These are phyloP conservation scores for Andrena trimmerana DNA, from an alignment of 2,888 invertebrate species.

Conservation along the genomic window DNA sequence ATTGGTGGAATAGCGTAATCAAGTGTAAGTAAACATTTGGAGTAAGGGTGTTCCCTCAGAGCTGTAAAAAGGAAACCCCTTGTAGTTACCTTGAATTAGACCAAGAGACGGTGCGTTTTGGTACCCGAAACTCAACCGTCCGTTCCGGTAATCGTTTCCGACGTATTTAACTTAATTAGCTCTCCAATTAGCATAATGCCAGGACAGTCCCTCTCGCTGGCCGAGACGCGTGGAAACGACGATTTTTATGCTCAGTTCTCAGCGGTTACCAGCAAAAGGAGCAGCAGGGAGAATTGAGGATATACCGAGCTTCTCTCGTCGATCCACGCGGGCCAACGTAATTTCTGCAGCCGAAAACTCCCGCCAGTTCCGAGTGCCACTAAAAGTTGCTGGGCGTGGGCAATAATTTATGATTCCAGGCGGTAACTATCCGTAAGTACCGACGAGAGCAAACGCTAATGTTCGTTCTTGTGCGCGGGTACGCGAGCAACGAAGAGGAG, in stretches of 20 bases:
- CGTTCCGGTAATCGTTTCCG: conserved; percentile 25
- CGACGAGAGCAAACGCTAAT: conserved; percentile 76
- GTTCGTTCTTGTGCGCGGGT: conserved; percentile 70
- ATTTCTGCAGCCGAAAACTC: conserved; percentile 53
- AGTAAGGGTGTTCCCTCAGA: neutral
- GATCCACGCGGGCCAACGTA: conserved; percentile 30
- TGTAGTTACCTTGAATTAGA: conserved; percentile 3
- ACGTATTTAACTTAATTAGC: conserved; percentile 42
- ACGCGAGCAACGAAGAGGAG: conserved; percentile 17
- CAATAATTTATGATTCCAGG: conserved; percentile 83
- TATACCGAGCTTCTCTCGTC: neutral
- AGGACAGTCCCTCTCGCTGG: conserved; percentile 3
- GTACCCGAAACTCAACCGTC: neutral
- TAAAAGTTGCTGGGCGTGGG: conserved; percentile 82
- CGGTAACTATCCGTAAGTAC: conserved; percentile 83
- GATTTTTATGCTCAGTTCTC: conserved; percentile 32
- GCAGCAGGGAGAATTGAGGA: neutral
- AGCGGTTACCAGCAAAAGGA: conserved; percentile 2
- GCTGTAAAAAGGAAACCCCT: neutral
- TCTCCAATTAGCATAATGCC: conserved; percentile 29
- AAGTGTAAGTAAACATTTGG: conserved; percentile 6
- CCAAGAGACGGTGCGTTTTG: neutral
- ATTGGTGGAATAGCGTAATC: neutral
- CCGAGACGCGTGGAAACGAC: conserved; percentile 13
- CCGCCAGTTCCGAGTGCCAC: conserved; percentile 72